Evolutionary conservation across 2,113 vertebrate genomes (phyloP).

Genomic region (Morphnarchus princeps): DNA sequence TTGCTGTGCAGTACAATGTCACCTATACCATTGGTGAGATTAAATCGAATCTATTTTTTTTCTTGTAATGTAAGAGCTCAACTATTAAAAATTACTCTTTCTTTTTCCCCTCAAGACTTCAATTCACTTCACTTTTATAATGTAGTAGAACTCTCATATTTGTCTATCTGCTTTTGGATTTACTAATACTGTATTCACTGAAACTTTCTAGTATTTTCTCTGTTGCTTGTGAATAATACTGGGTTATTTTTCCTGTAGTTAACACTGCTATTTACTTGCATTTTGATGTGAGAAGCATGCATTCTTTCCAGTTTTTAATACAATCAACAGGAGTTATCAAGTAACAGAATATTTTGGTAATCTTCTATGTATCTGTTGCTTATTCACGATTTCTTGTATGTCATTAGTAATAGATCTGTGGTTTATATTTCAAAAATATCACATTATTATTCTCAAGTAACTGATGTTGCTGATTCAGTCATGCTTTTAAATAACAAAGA

Average conservation of each 20-base stretch:
- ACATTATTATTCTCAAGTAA: neutral
- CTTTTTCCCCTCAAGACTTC: neutral
- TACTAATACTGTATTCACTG: neutral
- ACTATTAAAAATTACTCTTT: neutral
- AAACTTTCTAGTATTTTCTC: neutral
- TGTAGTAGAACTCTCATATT: neutral
- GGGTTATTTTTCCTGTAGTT: neutral
- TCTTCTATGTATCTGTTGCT: neutral
- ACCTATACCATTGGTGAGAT: constrained; percentile 75
- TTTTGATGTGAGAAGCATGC: neutral
- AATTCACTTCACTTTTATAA: neutral
- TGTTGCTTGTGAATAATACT: neutral
- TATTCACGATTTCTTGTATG: neutral
- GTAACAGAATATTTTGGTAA: neutral
- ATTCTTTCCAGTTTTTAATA: neutral
- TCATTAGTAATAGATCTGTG: neutral
- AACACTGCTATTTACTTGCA: neutral
- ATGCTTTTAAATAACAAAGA: neutral
- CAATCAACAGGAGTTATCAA: neutral
- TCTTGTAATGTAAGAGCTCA: neutral
- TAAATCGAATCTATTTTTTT: neutral
- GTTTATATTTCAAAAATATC: neutral
- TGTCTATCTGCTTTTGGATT: neutral
- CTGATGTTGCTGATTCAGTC: neutral
- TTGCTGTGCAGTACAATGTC: constrained; percentile 85